Base-by-base conservation (phyloP, 2,888 invertebrate genomes). In the Bembecia ichneumoniformis region DNA sequence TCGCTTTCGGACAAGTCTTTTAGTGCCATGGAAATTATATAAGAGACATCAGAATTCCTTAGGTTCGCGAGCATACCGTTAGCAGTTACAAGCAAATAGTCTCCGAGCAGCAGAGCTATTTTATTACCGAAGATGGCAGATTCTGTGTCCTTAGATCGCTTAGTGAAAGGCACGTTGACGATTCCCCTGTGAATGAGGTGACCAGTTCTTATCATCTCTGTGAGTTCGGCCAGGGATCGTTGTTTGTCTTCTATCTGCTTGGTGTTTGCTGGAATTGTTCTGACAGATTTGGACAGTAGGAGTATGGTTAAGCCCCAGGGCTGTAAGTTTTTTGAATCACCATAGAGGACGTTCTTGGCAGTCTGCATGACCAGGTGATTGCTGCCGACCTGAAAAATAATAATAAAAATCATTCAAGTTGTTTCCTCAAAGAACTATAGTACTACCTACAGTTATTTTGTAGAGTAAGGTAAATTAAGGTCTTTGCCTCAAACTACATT, bases 51-150 rank as follows among this genome's bases (percentile, higher is more conserved):
- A n/a, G 90, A 89, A 54, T 90, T 89, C 49, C 88, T 73, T 0
- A 96, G 81, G n/a, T 90, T 90, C 10, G 96, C 94, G n/a, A 96
- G 77, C 77, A 94, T 94, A 2, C 90, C 90, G 63, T 94, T 94
- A 17, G 95, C 94, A 60, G 92, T 95, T 3, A 93, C 94, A 10
- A 96, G 77, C 17, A 96, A 86, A 65, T 95, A 96, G 71, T 96
- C 96, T 2, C 94, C 96, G 53, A 94, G 92, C 0, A 96, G 82
- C 2, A 96, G 89, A 1, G 96, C 95, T 54, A 96, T 94, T 87
- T 96, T 96, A 65, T 96, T 96, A 0, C 96, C 96, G 68, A 94
- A 94, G 58, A 93, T 91, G 78, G 96, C 92, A 47, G 95, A 93
- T 54, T 91, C 91, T 1, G 89, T 87, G 53, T 90, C 89, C 34